Percentiles rank a stretch among this genome's conserved stretches.
Evolutionary conservation across 2,113 vertebrate species (phyloP).

Genomic region (Colinus virginianus): DNA sequence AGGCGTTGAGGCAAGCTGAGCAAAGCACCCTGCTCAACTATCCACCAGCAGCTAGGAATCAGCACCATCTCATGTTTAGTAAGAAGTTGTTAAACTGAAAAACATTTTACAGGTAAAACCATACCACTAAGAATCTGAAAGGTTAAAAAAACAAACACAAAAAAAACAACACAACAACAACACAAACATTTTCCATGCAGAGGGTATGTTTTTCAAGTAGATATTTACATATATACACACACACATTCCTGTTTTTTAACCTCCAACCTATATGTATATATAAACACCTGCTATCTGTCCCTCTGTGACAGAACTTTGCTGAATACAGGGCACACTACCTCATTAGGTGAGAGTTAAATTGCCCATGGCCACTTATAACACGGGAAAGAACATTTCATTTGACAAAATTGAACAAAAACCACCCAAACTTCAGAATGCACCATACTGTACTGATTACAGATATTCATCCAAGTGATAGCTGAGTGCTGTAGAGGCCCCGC

Average conservation of each 20-base stretch:
- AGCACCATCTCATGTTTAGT: rapidly evolving
- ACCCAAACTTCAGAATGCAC: background rate
- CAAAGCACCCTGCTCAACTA: background rate
- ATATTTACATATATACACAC: background rate
- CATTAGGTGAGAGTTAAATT: background rate
- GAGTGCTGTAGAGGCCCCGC: background rate
- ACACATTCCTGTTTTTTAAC: too few species aligned
- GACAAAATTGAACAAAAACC: background rate
- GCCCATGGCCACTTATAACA: background rate
- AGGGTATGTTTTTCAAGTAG: background rate
- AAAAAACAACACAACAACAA: background rate
- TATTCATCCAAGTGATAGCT: rapidly evolving
- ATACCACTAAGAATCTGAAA: background rate
- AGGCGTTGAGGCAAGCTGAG: background rate
- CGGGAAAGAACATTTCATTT: background rate
- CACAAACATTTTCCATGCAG: background rate
- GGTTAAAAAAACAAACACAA: background rate
- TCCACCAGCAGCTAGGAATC: background rate
- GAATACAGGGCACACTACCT: background rate
- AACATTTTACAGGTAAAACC: background rate
- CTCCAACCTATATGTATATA: too few species aligned
- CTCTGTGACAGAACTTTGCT: background rate
- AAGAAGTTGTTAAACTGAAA: background rate
- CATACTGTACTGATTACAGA: background rate
- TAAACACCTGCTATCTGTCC: background rate